Percentiles rank a stretch among this genome's conserved stretches.
Evolutionary conservation across 53 echinoderm and acorn worm genomes (phyloP).

Genomic region (Zoroaster sp.): DNA sequence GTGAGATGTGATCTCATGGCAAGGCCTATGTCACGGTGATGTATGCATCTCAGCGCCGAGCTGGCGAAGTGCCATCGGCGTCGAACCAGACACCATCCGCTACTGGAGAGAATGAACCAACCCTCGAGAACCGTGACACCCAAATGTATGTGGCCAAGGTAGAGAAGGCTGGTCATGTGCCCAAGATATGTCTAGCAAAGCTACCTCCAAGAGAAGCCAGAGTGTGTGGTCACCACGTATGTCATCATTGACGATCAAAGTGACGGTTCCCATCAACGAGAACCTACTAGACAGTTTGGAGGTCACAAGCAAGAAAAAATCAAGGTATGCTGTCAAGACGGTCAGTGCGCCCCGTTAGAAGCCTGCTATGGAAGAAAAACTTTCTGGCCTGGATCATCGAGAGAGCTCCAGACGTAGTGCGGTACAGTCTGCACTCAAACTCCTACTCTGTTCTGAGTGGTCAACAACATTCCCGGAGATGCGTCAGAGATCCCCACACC

Average conservation of each 20-base stretch:
- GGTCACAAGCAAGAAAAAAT: too few species aligned
- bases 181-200: constrained; percentile 69
- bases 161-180: constrained; percentile 67
- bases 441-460: constrained; percentile 40
- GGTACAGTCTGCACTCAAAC: constrained; percentile 36
- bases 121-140: constrained; percentile 25
- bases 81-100: not conserved
- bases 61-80: not conserved
- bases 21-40: constrained; percentile 25
- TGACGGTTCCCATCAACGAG: too few species aligned
- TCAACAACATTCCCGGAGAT: constrained; percentile 49
- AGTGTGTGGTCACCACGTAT: too few species aligned
- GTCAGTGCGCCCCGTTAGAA: constrained; percentile 34
- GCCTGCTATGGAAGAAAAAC: constrained; percentile 60
- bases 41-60: constrained; percentile 13
- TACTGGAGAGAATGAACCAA: not conserved
- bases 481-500: constrained; percentile 65
- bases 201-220: constrained; percentile 55
- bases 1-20: constrained; percentile 51
- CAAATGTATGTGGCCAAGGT: constrained; percentile 61
- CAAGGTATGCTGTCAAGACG: constrained; percentile 26
- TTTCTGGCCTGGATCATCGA: constrained; percentile 52
- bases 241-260: too few species aligned
- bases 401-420: constrained; percentile 60
- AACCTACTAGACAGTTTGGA: too few species aligned